Evolutionary conservation across 2,797 vertebrate species (phyloP).

Genomic region (Oreortyx pictus): DNA sequence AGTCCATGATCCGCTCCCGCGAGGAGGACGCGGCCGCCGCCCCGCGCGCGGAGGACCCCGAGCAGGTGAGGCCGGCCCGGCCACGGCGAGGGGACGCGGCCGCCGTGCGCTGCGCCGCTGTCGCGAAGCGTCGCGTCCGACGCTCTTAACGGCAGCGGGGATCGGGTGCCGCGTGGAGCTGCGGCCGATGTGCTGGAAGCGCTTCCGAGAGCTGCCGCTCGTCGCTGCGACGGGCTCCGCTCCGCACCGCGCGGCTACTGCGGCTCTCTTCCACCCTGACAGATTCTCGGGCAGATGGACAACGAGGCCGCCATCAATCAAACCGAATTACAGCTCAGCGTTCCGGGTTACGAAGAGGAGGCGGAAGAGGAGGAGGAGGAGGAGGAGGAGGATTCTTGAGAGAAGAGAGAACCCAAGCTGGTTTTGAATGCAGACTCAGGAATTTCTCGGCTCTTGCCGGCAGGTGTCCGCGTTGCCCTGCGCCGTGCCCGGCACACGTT

Average conservation of each 20-base stretch:
- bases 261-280: constrained; percentile 8
- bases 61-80: neutral
- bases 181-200: too few species aligned
- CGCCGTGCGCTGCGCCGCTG: fast-evolving
- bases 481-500: too few species aligned
- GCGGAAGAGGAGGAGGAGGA: constrained; percentile 82
- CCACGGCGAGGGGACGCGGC: constrained; percentile 33
- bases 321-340: constrained; percentile 88
- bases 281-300: constrained; percentile 86
- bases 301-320: constrained; percentile 94
- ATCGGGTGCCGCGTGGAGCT: too few species aligned
- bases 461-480: neutral
- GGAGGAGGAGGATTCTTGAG: constrained; percentile 80
- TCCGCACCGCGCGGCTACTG: too few species aligned
- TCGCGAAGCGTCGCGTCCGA: too few species aligned
- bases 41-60: neutral
- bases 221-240: too few species aligned
- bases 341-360: constrained; percentile 59
- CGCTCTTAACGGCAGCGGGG: too few species aligned
- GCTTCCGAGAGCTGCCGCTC: too few species aligned
- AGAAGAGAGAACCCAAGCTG: neutral
- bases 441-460: constrained; percentile 6
- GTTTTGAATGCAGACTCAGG: constrained; percentile 29
- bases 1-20: constrained; percentile 73
- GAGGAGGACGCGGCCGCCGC: neutral